Base-by-base conservation (phyloP, 2,797 vertebrate species). In the Cossypha polioptera region DNA sequence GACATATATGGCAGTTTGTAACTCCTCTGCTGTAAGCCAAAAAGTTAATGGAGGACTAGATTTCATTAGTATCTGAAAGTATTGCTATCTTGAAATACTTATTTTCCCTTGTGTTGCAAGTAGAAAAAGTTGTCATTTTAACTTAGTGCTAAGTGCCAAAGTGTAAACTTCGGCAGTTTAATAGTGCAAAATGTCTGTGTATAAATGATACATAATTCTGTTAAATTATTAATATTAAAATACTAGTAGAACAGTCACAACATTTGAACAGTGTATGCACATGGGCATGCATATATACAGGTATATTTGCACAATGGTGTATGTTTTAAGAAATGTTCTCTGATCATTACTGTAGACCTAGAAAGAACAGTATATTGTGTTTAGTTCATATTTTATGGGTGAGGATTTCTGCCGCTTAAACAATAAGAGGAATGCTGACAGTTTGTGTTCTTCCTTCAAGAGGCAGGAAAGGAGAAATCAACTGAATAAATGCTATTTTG, bases 291-390 rank as follows among this genome's bases (percentile, higher is more conserved):
- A 6, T 36, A 33, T 53, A 22, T 42, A 20, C 2, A 13, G 16
- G 9, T 21, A 5, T 40, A 16, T 48, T 7, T 62, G 22, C 13
- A 8, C 29, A 26, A 2, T 2, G 4, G 5, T 38, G 2, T 38
- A 11, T 59, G 8, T 68, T 79, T 71, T 22, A 33, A 48, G 51
- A 53, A 58, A 20, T 53, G 42, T 28, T 20, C 6, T 76, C 3
- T 35, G 17, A 15, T 19, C 61, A 22, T 33, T 66, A 1, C 20
- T 48, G 29, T 25, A 25, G 18, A 31, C 24, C 6, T 63, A 24
- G 47, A 47, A 84, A 68, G 6, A 75, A 8, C 4, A 35, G 6
- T 28, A 2, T 74, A 10, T 50, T 78, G 12, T 11, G 31, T 14
- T 69, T 42, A 24, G 4, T 6, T 88, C 2, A 0, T 84, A 11